phyloP scores from a whole-genome alignment of 2,888 invertebrate genomes.

The Prosopocoilus inquinatus region DNA sequence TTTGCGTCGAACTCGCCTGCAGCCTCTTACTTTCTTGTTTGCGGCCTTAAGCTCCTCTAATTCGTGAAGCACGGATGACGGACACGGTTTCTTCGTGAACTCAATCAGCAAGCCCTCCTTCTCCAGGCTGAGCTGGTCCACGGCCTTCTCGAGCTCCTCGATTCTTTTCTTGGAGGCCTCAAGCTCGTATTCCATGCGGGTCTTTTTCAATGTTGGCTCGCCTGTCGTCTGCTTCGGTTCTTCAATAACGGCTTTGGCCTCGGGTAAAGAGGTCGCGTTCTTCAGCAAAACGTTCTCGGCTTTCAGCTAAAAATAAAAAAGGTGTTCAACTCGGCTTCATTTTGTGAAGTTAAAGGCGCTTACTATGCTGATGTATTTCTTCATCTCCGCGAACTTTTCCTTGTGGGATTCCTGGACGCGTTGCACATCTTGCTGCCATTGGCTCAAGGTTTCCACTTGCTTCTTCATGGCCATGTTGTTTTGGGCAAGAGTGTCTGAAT shows the following conservation, averaged over 20 bases:
- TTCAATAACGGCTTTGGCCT: conserved; percentile 50
- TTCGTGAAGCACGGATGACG: no score
- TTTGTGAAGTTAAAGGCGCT: conserved; percentile 31
- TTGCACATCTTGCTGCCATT: conserved; percentile 65
- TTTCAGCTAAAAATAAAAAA: conserved; percentile 31
- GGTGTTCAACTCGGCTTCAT: no score
- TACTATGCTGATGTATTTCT: conserved; percentile 39
- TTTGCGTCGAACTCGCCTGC: no score
- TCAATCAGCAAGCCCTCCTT: conserved; percentile 11
- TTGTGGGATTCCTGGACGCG: conserved; percentile 62
- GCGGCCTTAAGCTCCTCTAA: no score
- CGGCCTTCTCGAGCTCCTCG: conserved; percentile 31
- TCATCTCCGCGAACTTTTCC: conserved; percentile 66
- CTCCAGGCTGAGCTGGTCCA: conserved; percentile 12
- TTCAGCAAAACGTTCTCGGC: conserved; percentile 32
- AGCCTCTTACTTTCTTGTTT: no score
- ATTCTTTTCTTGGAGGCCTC: conserved; percentile 35
- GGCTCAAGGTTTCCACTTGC: conserved; percentile 60
- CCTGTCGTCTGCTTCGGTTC: conserved; percentile 29
- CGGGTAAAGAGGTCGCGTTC: conserved; percentile 2
- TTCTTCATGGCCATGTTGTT: conserved; percentile 68
- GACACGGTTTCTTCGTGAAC: not conserved
- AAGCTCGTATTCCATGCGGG: conserved; percentile 32
- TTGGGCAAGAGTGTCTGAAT: conserved; percentile 61
- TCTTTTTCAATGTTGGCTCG: conserved; percentile 2